Conservation (phyloP, 2,888 invertebrate genomes). For the Amphiduros pacificus region DNA sequence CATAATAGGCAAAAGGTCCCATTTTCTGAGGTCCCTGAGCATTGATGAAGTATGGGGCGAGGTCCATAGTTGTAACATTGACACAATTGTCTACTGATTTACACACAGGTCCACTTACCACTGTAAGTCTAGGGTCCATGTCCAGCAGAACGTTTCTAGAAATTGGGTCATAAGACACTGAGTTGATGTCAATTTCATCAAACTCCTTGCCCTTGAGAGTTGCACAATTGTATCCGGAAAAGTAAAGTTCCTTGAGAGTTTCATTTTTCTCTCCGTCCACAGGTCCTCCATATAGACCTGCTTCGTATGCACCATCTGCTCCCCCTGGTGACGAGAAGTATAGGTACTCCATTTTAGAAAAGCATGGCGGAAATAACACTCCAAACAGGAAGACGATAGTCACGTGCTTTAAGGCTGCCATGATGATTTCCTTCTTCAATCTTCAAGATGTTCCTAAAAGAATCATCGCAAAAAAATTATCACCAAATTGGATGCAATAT, state of each 20-base stretch:
- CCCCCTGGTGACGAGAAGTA: background rate
- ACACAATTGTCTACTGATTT: background rate
- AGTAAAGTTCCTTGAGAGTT: background rate
- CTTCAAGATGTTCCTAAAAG: too few species aligned
- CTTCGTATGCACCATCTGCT: background rate
- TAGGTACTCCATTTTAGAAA: background rate
- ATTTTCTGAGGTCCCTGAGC: background rate
- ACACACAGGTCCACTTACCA: background rate
- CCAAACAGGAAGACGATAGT: background rate
- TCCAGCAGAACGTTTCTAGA: background rate
- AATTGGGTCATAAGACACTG: background rate
- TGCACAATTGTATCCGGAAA: slow-evolving; percentile 1
- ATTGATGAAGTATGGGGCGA: background rate
- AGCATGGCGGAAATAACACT: background rate
- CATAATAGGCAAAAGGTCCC: background rate
- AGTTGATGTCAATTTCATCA: background rate
- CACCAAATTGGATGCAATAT: too few species aligned
- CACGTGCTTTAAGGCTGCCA: background rate
- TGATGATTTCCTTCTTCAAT: too few species aligned
- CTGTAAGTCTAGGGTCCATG: background rate
- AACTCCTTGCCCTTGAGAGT: background rate
- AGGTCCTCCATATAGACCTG: background rate
- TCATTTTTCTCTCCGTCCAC: background rate
- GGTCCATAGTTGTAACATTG: background rate
- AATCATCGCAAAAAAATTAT: too few species aligned